Evolutionary conservation across 2,888 invertebrate genomes (phyloP).

Genomic region (Drosophila quasianomalipes): DNA sequence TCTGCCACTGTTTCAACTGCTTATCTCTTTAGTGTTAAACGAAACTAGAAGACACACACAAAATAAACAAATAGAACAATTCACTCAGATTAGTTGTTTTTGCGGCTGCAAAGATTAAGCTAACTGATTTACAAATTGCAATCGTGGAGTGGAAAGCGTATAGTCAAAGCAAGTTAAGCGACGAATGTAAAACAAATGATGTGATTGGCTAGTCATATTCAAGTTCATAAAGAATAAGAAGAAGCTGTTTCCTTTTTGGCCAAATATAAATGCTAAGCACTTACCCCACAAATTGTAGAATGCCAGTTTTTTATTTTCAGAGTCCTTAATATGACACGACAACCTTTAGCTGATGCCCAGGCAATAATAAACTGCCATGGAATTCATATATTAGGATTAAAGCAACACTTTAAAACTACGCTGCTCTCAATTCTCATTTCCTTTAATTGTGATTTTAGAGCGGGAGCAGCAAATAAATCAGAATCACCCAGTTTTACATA

Average conservation of each 20-base stretch:
- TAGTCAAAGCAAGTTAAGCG: not conserved
- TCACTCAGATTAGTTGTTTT: constrained; percentile 51
- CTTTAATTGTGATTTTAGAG: constrained; percentile 52
- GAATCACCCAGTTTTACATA: constrained; percentile 53
- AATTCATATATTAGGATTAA: constrained; percentile 3
- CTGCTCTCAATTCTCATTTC: constrained; percentile 72
- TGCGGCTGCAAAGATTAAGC: constrained; percentile 43
- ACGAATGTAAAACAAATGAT: not conserved
- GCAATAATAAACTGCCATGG: not conserved
- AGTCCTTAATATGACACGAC: not conserved
- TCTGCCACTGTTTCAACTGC: constrained; percentile 7
- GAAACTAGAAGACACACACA: constrained; percentile 8
- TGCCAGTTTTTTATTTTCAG: not conserved
- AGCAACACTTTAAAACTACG: constrained; percentile 37
- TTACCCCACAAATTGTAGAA: not conserved
- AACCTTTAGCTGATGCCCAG: not conserved
- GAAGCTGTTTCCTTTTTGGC: not conserved
- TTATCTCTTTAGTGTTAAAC: constrained; percentile 45
- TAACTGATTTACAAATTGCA: constrained; percentile 29
- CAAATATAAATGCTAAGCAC: not conserved
- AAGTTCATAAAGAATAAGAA: not conserved
- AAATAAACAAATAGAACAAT: constrained; percentile 11
- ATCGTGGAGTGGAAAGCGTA: constrained; percentile 5
- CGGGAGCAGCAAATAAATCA: constrained; percentile 59
- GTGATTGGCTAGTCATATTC: not conserved